phyloP scores from a whole-genome alignment of 2,797 vertebrate genomes.

The Antennarius maculatus region DNA sequence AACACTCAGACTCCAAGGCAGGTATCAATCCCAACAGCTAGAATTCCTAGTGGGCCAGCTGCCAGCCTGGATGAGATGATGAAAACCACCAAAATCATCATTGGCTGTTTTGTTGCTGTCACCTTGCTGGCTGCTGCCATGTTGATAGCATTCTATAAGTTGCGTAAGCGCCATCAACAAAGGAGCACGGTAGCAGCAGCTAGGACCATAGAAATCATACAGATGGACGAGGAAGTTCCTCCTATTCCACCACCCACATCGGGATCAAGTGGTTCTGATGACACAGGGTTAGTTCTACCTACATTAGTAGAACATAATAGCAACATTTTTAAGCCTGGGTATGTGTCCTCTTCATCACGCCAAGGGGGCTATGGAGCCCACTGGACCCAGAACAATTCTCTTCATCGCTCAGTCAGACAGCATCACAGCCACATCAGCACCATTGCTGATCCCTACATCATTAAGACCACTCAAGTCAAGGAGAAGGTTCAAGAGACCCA shows the following conservation, averaged over 20 bases:
- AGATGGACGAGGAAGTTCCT: constrained; percentile 93
- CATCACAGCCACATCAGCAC: constrained; percentile 85
- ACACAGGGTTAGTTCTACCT: constrained; percentile 89
- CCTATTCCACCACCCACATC: constrained; percentile 81
- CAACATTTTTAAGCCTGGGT: constrained; percentile 89
- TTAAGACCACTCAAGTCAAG: constrained; percentile 94
- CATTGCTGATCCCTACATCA: constrained; percentile 90
- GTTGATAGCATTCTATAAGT: constrained; percentile 98
- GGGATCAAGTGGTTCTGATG: constrained; percentile 85
- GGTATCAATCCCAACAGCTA: constrained; percentile 86
- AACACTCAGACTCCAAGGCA: constrained; percentile 90
- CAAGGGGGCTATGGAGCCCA: constrained; percentile 90
- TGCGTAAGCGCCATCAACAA: constrained; percentile 97
- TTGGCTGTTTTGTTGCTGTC: constrained; percentile 97
- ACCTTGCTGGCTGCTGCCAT: constrained; percentile 95
- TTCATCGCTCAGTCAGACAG: constrained; percentile 89
- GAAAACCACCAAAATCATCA: constrained; percentile 99
- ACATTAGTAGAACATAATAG: constrained; percentile 94
- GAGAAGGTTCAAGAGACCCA: constrained; percentile 99
- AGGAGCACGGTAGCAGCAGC: constrained; percentile 92
- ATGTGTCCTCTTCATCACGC: constrained; percentile 75
- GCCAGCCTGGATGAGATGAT: constrained; percentile 97
- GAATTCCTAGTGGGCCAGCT: constrained; percentile 83
- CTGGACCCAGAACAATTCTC: constrained; percentile 96
- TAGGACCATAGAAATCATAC: constrained; percentile 94